These are phyloP conservation scores for Daktulosphaira vitifoliae DNA, from an alignment of 1,140 invertebrate species.

Conservation along the genomic window DNA sequence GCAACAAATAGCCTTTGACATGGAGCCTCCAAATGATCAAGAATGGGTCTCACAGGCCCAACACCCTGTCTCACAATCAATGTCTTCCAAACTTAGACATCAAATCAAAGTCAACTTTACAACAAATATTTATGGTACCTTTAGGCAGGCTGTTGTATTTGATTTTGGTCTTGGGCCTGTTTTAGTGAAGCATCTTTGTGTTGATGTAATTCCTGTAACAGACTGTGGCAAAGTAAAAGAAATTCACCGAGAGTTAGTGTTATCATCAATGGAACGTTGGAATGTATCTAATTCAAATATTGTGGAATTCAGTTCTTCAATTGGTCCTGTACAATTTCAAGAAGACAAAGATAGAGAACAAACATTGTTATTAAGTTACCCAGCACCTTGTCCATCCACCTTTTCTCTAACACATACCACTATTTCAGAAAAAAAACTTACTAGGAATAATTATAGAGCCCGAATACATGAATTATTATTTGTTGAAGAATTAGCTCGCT, in stretches of 20 bases:
- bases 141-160: conserved; percentile 69
- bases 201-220: conserved; percentile 62
- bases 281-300: conserved; percentile 48
- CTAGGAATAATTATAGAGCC: conserved; percentile 63
- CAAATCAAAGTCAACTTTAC: conserved; percentile 60
- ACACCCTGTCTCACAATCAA: conserved; percentile 11
- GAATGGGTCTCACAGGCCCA: conserved; percentile 48
- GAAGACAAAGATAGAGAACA: conserved; percentile 46
- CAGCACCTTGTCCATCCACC: conserved; percentile 55
- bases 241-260: conserved; percentile 51
- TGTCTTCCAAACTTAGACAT: conserved; percentile 45
- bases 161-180: conserved; percentile 65
- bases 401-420: conserved; percentile 62
- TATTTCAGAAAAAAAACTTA: conserved; percentile 54
- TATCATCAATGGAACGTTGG: conserved; percentile 54
- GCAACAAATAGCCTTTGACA: conserved; percentile 36
- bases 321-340: conserved; percentile 42
- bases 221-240: conserved; percentile 62
- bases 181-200: conserved; percentile 61
- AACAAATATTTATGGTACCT: conserved; percentile 69
- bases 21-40: conserved; percentile 45
- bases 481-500: conserved; percentile 70
- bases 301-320: conserved; percentile 52
- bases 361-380: conserved; percentile 55
- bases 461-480: conserved; percentile 69